These are phyloP conservation scores for Erythrocercus mccallii DNA, from an alignment of 2,113 vertebrate genomes.

Conservation along the genomic window DNA sequence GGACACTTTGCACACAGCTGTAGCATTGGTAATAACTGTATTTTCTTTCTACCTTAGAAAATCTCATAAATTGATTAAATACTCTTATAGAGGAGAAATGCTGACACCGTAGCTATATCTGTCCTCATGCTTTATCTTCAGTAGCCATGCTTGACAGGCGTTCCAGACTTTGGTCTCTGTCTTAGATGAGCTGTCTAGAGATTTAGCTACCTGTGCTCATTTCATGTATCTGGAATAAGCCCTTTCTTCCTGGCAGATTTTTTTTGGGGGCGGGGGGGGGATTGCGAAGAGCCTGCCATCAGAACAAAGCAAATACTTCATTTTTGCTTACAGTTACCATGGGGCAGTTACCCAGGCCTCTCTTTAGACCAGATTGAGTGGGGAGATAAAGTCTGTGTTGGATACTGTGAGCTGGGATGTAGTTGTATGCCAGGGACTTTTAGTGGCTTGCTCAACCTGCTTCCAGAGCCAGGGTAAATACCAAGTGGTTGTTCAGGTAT, in stretches of 20 bases:
- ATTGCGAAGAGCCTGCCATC: background rate
- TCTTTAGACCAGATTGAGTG: background rate
- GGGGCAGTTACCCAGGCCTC: background rate
- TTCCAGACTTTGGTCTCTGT: background rate
- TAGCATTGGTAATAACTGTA: background rate
- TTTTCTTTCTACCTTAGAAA: background rate
- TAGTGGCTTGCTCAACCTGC: background rate
- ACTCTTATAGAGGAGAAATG: background rate
- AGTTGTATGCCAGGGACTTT: background rate
- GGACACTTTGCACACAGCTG: background rate
- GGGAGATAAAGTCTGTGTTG: background rate
- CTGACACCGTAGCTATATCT: rapidly evolving
- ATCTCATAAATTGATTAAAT: background rate
- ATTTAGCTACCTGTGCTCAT: background rate
- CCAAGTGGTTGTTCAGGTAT: background rate
- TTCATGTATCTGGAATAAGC: background rate
- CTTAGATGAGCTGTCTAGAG: background rate
- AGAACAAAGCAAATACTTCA: background rate
- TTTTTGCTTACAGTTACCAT: background rate
- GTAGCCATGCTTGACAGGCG: background rate
- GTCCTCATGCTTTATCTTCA: background rate
- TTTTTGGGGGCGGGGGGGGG: background rate
- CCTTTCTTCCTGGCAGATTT: background rate
- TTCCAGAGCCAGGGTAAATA: slow-evolving; percentile 1
- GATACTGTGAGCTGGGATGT: background rate